Percentiles rank a stretch among this genome's conserved stretches.
These are phyloP conservation scores for Sminthurides aquaticus DNA, from an alignment of 2,888 invertebrate genomes.

Conservation along the genomic window DNA sequence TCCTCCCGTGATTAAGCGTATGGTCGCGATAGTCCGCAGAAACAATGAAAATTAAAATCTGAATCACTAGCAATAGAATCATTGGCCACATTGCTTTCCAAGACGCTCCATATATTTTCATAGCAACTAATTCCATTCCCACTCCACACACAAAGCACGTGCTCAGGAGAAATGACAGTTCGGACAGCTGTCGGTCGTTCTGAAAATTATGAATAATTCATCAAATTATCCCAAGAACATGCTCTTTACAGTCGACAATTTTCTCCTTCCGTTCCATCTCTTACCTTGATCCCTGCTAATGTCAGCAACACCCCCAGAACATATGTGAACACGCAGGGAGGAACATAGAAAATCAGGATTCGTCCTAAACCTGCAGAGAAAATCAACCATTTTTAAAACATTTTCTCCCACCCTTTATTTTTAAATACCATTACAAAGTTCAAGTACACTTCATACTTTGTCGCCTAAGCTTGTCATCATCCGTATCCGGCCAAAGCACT, in stretches of 20 bases:
- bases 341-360: slow-evolving; percentile 3
- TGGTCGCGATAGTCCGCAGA: slow-evolving; percentile 7
- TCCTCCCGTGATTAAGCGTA: neutral
- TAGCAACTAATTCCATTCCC: slow-evolving; percentile 1
- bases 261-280: no score
- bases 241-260: no score
- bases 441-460: no score
- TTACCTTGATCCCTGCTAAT: neutral
- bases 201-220: neutral
- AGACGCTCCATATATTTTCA: slow-evolving; percentile 3
- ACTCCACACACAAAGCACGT: neutral
- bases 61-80: neutral
- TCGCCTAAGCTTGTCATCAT: neutral
- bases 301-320: neutral
- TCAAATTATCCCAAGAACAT: no score
- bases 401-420: no score
- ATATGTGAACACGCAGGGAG: neutral
- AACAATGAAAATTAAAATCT: slow-evolving; percentile 5
- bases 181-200: slow-evolving; percentile 4
- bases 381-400: neutral
- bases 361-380: slow-evolving; percentile 3
- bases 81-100: neutral
- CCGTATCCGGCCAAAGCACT: neutral
- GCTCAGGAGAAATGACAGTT: neutral
- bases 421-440: no score